Conservation (phyloP, 2,113 vertebrate species). For the Arvicanthis niloticus region DNA sequence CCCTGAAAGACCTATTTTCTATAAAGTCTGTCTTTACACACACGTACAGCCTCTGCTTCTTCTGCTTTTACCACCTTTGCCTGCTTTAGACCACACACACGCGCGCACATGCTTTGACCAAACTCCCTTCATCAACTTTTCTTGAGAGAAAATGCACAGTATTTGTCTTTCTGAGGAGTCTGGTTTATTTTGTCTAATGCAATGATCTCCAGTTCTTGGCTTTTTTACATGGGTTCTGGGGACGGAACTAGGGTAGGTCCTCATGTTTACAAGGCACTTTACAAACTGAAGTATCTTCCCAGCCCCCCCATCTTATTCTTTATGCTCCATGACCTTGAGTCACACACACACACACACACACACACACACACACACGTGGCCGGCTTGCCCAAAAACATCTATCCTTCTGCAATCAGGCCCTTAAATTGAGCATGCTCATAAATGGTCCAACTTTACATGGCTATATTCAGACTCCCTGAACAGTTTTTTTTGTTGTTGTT, state of each 20-base stretch:
- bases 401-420: neutral
- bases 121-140: neutral
- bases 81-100: neutral
- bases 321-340: neutral
- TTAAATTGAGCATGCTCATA: neutral
- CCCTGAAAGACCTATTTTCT: neutral
- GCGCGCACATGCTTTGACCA: too few relatives aligned
- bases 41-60: neutral
- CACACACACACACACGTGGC: neutral
- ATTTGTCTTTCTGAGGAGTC: neutral
- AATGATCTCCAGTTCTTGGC: neutral
- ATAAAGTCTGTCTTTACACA: accelerated
- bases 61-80: too few relatives aligned
- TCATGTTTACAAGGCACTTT: neutral
- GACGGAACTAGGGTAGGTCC: neutral
- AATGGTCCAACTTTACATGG: neutral
- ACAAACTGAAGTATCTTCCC: neutral
- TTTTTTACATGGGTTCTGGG: neutral
- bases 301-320: neutral
- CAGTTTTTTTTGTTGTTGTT: neutral
- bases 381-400: neutral
- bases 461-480: neutral
- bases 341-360: neutral
- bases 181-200: neutral
- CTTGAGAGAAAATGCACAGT: neutral